Evolutionary conservation across 2,888 invertebrate genomes (phyloP).

Genomic region (Ectemnius cavifrons): DNA sequence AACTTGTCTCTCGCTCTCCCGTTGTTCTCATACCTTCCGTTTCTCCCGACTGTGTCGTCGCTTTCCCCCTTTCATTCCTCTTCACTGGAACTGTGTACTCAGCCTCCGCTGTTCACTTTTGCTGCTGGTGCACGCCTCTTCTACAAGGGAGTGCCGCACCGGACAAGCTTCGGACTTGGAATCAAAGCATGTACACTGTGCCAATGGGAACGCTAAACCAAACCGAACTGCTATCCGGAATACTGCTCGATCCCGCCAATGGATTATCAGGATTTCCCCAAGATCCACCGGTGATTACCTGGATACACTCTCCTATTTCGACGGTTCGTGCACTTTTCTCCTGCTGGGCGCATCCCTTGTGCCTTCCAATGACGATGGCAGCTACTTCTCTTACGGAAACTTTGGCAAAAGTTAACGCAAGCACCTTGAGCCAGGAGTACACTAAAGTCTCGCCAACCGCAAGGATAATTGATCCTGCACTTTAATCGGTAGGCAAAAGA

Average conservation of each 20-base stretch:
- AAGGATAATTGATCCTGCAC: too few species aligned
- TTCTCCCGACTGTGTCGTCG: conserved; percentile 53
- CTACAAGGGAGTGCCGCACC: not conserved
- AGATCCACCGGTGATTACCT: conserved; percentile 20
- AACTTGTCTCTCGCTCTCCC: not conserved
- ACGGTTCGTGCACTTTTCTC: too few species aligned
- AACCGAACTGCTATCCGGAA: conserved; percentile 32
- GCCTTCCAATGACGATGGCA: too few species aligned
- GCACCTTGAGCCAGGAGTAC: too few species aligned
- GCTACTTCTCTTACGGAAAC: too few species aligned
- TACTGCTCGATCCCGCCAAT: conserved; percentile 18
- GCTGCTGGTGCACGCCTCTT: not conserved
- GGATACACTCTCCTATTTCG: conserved; percentile 4
- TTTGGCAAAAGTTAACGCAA: too few species aligned
- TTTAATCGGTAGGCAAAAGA: too few species aligned
- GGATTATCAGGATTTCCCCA: conserved; percentile 30
- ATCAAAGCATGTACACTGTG: conserved; percentile 52
- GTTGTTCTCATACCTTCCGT: conserved; percentile 38
- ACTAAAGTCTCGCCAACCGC: too few species aligned
- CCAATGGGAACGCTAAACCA: conserved; percentile 40
- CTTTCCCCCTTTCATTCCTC: conserved; percentile 44
- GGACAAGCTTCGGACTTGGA: conserved; percentile 37
- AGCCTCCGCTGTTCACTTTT: too few species aligned
- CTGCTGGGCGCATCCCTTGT: too few species aligned
- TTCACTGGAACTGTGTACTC: too few species aligned